Conservation (phyloP, 2,888 invertebrate species). For the Cactoblastis cactorum region DNA sequence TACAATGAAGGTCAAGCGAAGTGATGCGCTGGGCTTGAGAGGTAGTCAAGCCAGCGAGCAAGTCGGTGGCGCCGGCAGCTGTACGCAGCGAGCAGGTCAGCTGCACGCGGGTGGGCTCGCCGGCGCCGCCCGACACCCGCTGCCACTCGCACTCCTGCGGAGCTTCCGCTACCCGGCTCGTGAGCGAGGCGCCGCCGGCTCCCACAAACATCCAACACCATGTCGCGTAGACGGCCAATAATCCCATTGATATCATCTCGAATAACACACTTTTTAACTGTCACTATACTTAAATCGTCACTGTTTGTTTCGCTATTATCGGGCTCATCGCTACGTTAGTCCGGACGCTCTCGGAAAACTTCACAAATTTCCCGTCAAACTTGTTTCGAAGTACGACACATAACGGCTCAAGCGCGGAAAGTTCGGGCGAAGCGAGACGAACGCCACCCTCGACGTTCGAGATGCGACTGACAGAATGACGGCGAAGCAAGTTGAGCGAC, state of each 20-base stretch:
- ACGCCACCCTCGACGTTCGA: slow-evolving; percentile 50
- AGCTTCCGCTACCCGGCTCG: slow-evolving; percentile 80
- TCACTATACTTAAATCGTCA: slow-evolving; percentile 73
- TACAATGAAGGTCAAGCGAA: slow-evolving; percentile 84
- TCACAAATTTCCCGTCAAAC: slow-evolving; percentile 77
- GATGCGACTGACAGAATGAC: slow-evolving; percentile 63
- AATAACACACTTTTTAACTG: slow-evolving; percentile 69
- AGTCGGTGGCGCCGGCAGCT: slow-evolving; percentile 82
- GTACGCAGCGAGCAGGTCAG: slow-evolving; percentile 83
- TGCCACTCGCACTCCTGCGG: slow-evolving; percentile 88
- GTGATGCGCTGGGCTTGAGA: slow-evolving; percentile 85
- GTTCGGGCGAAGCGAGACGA: slow-evolving; percentile 32
- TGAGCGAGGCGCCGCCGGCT: slow-evolving; percentile 66
- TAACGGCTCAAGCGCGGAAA: slow-evolving; percentile 61
- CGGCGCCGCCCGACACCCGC: slow-evolving; percentile 72
- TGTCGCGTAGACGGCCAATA: slow-evolving; percentile 57
- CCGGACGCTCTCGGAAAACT: slow-evolving; percentile 69
- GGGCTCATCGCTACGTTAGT: slow-evolving; percentile 69
- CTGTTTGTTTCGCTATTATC: slow-evolving; percentile 57
- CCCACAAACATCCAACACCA: slow-evolving; percentile 62
- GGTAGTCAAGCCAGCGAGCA: slow-evolving; percentile 81
- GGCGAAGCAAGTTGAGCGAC: slow-evolving; percentile 66
- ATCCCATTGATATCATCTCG: slow-evolving; percentile 71
- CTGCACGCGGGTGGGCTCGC: slow-evolving; percentile 78
- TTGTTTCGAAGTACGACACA: slow-evolving; percentile 75